A percentile compares a stretch with the other conserved stretches of the same genome.
Evolutionary conservation across 2,888 invertebrate species (phyloP).

Genomic region (Geotrupes spiniger): DNA sequence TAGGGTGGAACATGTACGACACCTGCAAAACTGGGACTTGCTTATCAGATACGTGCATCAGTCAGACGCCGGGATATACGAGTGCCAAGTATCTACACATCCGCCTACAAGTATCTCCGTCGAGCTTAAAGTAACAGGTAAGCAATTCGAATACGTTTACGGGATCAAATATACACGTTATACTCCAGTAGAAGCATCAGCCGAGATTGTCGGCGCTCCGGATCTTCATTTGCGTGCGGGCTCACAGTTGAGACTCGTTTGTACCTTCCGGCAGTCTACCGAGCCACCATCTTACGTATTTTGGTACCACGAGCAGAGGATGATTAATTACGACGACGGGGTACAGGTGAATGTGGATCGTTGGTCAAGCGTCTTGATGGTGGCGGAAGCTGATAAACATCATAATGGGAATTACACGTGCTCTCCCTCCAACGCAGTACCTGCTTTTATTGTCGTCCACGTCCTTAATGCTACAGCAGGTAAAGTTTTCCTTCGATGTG

Average conservation of each 20-base stretch:
- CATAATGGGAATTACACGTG: constrained; percentile 73
- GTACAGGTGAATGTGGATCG: constrained; percentile 56
- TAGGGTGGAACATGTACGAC: constrained; percentile 61
- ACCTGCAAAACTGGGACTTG: constrained; percentile 63
- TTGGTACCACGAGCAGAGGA: constrained; percentile 61
- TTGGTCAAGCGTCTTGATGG: constrained; percentile 65
- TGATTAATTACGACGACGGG: constrained; percentile 62
- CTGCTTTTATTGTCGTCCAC: constrained; percentile 66
- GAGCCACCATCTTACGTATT: constrained; percentile 60
- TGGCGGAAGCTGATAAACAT: constrained; percentile 59
- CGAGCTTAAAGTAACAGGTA: constrained; percentile 73
- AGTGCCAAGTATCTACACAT: constrained; percentile 80
- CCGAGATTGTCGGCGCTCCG: constrained; percentile 59
- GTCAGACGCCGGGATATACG: constrained; percentile 70
- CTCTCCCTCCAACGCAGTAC: constrained; percentile 63
- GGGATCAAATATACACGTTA: background rate
- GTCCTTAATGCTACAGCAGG: constrained; percentile 63
- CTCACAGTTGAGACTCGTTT: constrained; percentile 57
- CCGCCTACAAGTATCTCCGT: constrained; percentile 74
- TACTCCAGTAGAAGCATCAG: constrained; percentile 54
- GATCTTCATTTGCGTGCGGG: constrained; percentile 61
- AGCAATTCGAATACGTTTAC: constrained; percentile 38
- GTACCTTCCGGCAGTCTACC: constrained; percentile 56
- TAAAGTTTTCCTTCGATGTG: no score
- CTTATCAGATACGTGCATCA: constrained; percentile 69